phyloP scores from a whole-genome alignment of 1,140 invertebrate species.

The Drosophila sp. region DNA sequence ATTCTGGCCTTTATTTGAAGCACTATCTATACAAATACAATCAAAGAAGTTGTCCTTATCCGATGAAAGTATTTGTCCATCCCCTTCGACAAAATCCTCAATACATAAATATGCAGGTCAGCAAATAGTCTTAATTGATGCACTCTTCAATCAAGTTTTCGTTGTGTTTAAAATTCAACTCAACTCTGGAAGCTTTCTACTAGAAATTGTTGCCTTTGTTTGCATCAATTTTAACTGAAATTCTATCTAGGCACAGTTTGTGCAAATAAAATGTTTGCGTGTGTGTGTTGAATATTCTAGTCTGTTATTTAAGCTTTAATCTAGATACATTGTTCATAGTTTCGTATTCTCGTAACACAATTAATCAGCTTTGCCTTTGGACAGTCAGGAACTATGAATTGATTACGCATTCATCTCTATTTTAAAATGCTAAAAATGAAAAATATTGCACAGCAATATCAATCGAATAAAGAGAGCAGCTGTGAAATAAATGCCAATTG shows the following conservation, averaged over 20 bases:
- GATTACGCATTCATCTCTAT: neutral
- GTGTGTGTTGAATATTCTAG: slow-evolving; percentile 1
- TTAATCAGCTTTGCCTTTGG: slow-evolving; percentile 11
- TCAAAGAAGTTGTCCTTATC: slow-evolving; percentile 14
- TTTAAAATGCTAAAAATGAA: neutral
- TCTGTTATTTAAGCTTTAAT: slow-evolving; percentile 14
- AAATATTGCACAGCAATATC: neutral
- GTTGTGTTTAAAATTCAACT: slow-evolving; percentile 1
- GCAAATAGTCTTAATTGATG: slow-evolving; percentile 15
- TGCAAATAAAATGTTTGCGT: slow-evolving; percentile 5
- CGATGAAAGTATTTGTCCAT: slow-evolving; percentile 7
- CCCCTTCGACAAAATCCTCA: neutral
- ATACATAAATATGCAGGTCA: slow-evolving; percentile 1
- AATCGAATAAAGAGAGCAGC: neutral
- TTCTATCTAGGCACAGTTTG: neutral
- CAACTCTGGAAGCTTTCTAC: neutral
- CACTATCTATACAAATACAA: neutral
- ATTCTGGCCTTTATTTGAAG: slow-evolving; percentile 36
- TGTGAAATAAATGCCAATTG: neutral
- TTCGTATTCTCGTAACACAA: neutral
- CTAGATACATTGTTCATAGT: neutral
- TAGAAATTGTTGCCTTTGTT: neutral
- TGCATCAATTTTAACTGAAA: neutral
- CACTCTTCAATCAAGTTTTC: slow-evolving; percentile 13
- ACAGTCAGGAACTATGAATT: neutral